Base-by-base conservation (phyloP, 1,140 invertebrate species). In the Sarcophaga bullata region DNA sequence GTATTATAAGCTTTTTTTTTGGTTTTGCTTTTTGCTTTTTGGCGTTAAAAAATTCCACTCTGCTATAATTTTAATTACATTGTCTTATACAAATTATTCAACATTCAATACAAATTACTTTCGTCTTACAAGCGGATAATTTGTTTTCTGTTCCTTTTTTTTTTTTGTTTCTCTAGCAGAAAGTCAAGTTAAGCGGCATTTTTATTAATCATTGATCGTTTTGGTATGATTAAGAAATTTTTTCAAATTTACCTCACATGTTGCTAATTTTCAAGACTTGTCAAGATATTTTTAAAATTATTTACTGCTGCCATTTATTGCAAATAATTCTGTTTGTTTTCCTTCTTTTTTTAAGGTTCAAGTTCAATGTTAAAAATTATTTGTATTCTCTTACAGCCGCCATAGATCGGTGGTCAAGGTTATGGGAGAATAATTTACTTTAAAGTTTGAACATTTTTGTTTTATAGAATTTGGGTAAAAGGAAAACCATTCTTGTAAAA, bases 81-180 rank as follows among this genome's bases (percentile, higher is more conserved):
- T 68, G 62, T 68, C 62, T 19, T 19, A 68, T 68, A 68, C 62
- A 68, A 68, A 68, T 68, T 68, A 68, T 68, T 68, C 62, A 68
- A 68, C 62, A 68, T 68, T 68, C 62, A 68, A 68, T 68, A 68
- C 62, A 68, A 68, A 68, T 68, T 68, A 68, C 62, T 68, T 68
- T 68, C n/a, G n/a, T 13, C n/a, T 58, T 58, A 58, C n/a, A 58
- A 37, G 25, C 25, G 25, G 25, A 37, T 37, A 37, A 37, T 37
- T 37, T 68, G 11, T 68, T 8, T 68, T 68, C 62, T 68, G 62
- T 19, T 62, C 4, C 25, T 37, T 4, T 37, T 37, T 4, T 4
- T 2, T 37, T 37, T 37, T 37, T 68, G 19, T 68, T 17, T 68
- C 19, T 37, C 19, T 68, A 25, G n/a, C 62, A n/a, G n/a, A 68